These are phyloP conservation scores for Seira ritae DNA, from an alignment of 2,888 invertebrate genomes.

Conservation along the genomic window DNA sequence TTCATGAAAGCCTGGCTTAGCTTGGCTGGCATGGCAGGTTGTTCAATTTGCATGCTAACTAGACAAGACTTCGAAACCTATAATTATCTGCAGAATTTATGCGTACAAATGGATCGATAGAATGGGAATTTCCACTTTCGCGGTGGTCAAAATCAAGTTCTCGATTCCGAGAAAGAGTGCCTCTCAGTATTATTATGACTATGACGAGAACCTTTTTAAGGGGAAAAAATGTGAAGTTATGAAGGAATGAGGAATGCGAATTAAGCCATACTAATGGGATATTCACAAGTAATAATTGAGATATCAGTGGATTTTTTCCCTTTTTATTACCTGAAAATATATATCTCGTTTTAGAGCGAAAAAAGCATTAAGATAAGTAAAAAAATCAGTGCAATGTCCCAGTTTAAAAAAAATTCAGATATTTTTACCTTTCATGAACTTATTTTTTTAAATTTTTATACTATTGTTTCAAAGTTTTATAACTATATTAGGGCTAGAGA, in stretches of 20 bases:
- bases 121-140: slow-evolving; percentile 51
- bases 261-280: no score
- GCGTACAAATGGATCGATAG: slow-evolving; percentile 24
- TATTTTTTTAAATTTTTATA: no score
- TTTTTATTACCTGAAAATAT: no score
- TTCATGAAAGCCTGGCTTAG: no score
- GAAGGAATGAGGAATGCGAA: no score
- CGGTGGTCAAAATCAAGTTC: slow-evolving; percentile 49
- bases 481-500: no score
- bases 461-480: no score
- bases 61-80: slow-evolving; percentile 46
- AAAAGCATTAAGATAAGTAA: background rate
- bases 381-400: no score
- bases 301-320: slow-evolving; percentile 32
- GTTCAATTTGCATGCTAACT: slow-evolving; percentile 62
- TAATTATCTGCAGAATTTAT: slow-evolving; percentile 41
- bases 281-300: slow-evolving; percentile 53
- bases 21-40: no score
- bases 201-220: background rate
- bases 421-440: no score
- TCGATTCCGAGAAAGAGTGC: background rate
- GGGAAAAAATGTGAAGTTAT: no score
- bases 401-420: background rate
- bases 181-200: background rate
- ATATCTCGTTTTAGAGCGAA: background rate